Evolutionary conservation across 2,797 vertebrate genomes (phyloP), one percentile per base, ranked within the genome.

Genomic region (Oceanodroma leucorhoa): DNA sequence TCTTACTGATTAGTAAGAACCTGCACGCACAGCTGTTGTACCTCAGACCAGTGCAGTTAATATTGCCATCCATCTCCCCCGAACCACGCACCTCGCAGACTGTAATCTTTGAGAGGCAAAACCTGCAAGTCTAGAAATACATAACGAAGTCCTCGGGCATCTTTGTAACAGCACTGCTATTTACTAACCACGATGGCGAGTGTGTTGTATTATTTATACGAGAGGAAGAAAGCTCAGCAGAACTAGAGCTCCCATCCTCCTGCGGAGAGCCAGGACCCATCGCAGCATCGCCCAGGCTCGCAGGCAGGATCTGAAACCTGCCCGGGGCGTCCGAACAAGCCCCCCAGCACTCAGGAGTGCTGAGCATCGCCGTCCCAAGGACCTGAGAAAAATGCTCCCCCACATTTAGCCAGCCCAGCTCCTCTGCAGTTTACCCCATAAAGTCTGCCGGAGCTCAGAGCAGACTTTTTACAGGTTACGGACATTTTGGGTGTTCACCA

Each of bases 71-170:
- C 76, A 27, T 75, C 62, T 81, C 62, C 29, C 43, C 32, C 2
- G 2, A 21, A 54, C 40, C 58, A 30, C 2, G 0, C 1, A 0
- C 65, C 29, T 12, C 4, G 0, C 2, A 17, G 66, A 8, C 69
- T 30, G 29, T 9, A 11, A 34, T 50, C 12, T 34, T n/a, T 1
- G 36, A 11, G 17, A 45, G 10, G 38, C 62, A 34, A 22, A 86
- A 62, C 17, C 38, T 58, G 20, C 14, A 10, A 5, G 5, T n/a
- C 36, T 14, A 43, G 43, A 75, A 70, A 50, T 50, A 22, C 11
- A 3, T 3, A 24, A 43, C 32, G 2, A 26, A 13, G 24, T 62
- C 62, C n/a, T 46, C 1, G 2, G 57, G 64, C 43, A 11, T 3
- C 50, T 32, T 11, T 19, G 64, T 3, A 10, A 32, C 3, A 32